phyloP scores from a whole-genome alignment of 1,140 invertebrate genomes.

The Polyergus mexicanus region DNA sequence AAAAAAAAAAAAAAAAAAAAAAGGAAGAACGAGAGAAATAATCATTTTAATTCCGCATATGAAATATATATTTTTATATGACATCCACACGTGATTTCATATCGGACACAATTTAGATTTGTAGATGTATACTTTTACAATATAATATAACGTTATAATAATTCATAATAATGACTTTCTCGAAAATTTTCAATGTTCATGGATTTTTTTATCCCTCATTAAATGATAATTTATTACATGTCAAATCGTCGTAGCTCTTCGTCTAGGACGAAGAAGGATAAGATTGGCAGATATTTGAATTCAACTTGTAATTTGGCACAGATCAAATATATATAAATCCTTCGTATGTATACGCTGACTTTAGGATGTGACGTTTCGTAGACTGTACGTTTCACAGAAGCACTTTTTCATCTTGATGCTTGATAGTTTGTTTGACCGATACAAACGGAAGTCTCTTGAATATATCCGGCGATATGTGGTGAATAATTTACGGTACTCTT shows the following conservation, averaged over 20 bases:
- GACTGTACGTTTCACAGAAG: not conserved
- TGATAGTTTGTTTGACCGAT: not conserved
- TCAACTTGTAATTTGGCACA: not conserved
- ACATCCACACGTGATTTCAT: not conserved
- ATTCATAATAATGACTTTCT: not conserved
- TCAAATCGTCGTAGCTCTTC: not conserved
- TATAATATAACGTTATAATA: too few species aligned
- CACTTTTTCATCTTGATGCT: not conserved
- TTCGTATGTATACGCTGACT: not conserved
- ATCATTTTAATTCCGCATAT: not conserved
- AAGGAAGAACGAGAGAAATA: not conserved
- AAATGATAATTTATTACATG: not conserved
- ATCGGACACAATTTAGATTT: too few species aligned
- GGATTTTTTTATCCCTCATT: not conserved
- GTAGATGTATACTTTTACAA: too few species aligned
- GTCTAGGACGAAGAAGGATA: not conserved
- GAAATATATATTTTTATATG: not conserved
- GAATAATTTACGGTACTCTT: slow-evolving; percentile 54
- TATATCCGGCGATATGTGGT: slow-evolving; percentile 28
- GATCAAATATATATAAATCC: not conserved
- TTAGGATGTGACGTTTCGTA: not conserved
- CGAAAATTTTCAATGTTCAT: not conserved
- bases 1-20: too few species aligned
- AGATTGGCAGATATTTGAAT: not conserved
- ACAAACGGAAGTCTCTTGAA: not conserved